Evolutionary conservation across 2,113 vertebrate genomes (phyloP).

Genomic region (Nycticorax nycticorax): DNA sequence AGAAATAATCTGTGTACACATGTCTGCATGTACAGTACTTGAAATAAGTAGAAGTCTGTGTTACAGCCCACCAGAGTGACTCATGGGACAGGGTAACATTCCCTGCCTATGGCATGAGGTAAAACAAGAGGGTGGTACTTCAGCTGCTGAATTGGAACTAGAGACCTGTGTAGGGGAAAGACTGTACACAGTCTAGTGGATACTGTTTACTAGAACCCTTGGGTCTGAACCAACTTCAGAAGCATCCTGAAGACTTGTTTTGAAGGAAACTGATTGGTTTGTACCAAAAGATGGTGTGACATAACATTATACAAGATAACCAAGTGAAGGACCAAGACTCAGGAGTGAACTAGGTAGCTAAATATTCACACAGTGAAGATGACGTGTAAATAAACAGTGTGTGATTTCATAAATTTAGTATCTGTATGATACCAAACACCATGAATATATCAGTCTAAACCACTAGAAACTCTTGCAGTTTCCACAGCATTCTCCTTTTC

Average conservation of each 20-base stretch:
- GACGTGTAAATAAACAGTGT: neutral
- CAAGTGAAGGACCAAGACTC: neutral
- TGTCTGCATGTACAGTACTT: neutral
- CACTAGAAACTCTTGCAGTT: neutral
- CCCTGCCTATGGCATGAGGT: neutral
- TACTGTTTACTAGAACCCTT: neutral
- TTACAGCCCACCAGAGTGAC: neutral
- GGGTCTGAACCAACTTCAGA: neutral
- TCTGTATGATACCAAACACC: neutral
- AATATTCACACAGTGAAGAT: neutral
- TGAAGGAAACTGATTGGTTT: neutral
- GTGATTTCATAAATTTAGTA: neutral
- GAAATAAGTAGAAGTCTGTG: neutral
- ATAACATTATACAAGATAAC: neutral
- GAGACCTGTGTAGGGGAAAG: neutral
- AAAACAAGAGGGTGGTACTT: neutral
- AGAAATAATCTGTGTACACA: neutral
- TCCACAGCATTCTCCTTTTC: neutral
- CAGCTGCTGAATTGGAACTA: neutral
- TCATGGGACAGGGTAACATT: neutral
- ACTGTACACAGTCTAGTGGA: neutral
- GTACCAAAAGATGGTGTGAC: neutral
- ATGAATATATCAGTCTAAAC: neutral
- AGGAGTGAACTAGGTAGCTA: neutral
- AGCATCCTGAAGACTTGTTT: neutral